Evolutionary conservation across 2,888 invertebrate species (phyloP), one percentile per base, ranked within the genome.

Genomic region (Ctenicera cuprea): DNA sequence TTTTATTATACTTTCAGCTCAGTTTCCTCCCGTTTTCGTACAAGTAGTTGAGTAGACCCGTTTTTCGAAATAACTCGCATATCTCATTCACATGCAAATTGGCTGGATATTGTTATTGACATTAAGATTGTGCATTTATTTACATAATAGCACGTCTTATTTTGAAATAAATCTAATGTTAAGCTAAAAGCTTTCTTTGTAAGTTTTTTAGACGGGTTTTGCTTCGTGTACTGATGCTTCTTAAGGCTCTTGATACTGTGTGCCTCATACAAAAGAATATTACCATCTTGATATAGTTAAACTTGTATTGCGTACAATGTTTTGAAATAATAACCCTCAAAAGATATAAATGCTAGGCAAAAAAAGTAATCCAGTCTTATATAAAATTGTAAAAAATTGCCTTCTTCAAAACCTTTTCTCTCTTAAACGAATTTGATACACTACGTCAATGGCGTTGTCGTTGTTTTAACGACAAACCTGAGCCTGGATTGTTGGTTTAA

Each of bases 71-170:
- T 78, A 79, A 78, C 79, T 80, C 82, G 80, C 75, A 77, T 76
- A 71, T 71, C 79, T 78, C 80, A 82, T 83, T 83, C 82, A 81
- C 77, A 84, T 84, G 83, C 80, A 83, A 83, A 84, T 83, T 80
- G 74, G 76, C 78, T 77, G 80, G 81, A 82, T 82, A 81, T 77
- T 82, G 80, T 82, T 81, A 83, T 83, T 83, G 83, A 83, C 82
- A 82, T 84, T 83, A 82, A 82, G 82, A 83, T 82, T 82, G 80
- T 82, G 82, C 83, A 82, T 83, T 81, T 82, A 83, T 83, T 83
- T 82, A 80, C 82, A 83, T 83, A 83, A 79, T 82, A 83, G 81
- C 78, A 75, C 76, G 74, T 73, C 66, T 71, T 76, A 77, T 77
- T 73, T 69, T 75, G 68, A 67, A 63, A 65, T 75, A 76, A 73